phyloP scores from a whole-genome alignment of 2,797 vertebrate species.

The Decapterus maruadsi region DNA sequence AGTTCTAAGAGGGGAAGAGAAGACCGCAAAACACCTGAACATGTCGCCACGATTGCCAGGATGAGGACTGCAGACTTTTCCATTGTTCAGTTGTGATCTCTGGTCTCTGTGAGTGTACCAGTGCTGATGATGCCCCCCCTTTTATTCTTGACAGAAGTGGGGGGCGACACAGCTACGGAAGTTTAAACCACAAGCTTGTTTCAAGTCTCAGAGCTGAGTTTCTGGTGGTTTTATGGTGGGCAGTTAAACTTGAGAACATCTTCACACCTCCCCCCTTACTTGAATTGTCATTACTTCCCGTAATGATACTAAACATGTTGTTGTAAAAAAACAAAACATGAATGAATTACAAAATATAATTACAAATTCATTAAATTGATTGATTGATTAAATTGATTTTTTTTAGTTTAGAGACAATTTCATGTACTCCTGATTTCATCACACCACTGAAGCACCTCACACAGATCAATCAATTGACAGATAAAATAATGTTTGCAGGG shows the following conservation, averaged over 20 bases:
- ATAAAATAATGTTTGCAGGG: too few species aligned
- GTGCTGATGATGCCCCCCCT: background rate
- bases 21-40: slow-evolving; percentile 52
- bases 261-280: background rate
- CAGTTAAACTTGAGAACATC: fast-evolving
- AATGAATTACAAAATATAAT: too few species aligned
- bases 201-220: fast-evolving
- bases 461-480: too few species aligned
- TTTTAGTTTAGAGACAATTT: too few species aligned
- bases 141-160: slow-evolving; percentile 30
- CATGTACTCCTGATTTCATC: too few species aligned
- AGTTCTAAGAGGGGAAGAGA: background rate
- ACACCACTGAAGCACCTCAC: too few species aligned
- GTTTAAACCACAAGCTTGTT: background rate
- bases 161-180: background rate
- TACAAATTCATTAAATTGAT: too few species aligned
- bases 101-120: background rate
- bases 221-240: background rate
- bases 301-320: too few species aligned
- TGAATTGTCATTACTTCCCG: background rate
- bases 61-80: slow-evolving; percentile 44
- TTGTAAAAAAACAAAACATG: too few species aligned
- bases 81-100: slow-evolving; percentile 38
- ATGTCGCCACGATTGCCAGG: slow-evolving; percentile 56
- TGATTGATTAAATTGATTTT: too few species aligned